phyloP scores from a whole-genome alignment of 2,797 vertebrate genomes.

The Myotis planiceps region DNA sequence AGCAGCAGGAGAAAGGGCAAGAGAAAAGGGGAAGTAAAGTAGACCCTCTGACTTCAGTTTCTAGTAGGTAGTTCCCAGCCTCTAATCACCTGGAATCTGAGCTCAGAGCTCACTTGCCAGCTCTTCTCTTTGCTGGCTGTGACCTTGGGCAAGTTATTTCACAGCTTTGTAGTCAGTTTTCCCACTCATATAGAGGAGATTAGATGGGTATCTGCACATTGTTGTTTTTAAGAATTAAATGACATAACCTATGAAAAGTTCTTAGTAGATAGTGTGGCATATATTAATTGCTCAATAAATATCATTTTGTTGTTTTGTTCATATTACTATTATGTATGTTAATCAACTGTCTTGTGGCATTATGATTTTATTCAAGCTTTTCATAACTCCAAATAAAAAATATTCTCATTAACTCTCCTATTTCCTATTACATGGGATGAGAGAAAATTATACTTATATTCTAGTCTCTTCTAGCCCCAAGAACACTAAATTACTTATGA shows the following conservation, averaged over 20 bases:
- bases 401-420: not conserved
- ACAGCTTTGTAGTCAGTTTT: not conserved
- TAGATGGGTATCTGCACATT: not conserved
- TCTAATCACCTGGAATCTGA: not conserved
- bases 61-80: not conserved
- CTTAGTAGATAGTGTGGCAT: not conserved
- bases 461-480: not conserved
- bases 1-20: not conserved
- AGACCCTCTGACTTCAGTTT: not conserved
- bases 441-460: not conserved
- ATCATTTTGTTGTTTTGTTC: not conserved
- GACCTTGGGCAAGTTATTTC: not conserved
- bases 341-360: not conserved
- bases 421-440: not conserved
- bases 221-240: constrained; percentile 2
- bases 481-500: not conserved
- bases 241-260: not conserved
- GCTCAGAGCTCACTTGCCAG: not conserved
- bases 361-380: not conserved
- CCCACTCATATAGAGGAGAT: not conserved
- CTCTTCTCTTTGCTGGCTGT: not conserved
- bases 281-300: not conserved
- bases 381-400: constrained; percentile 27
- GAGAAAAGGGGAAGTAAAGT: not conserved
- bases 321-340: not conserved